Evolutionary conservation across 2,888 invertebrate species (phyloP), one percentile per base, ranked within the genome.

Genomic region (Luperina testacea): DNA sequence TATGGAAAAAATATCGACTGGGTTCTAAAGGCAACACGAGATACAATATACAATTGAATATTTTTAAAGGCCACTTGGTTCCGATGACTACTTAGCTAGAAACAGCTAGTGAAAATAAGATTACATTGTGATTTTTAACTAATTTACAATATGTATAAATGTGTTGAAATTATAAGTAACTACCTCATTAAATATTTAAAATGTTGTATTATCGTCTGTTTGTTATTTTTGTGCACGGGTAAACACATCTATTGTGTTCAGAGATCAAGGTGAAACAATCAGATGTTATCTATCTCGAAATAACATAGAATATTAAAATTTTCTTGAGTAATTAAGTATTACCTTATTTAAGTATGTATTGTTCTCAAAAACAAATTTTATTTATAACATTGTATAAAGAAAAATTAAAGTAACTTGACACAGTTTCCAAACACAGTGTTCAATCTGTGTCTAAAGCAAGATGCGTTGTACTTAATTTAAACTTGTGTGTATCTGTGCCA

Each of bases 251-350:
- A 75, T 75, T 80, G 76, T 80, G 9, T 48, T 68, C 17, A 8
- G 24, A 61, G 27, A 27, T 38, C 53, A 75, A 61, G 67, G 61
- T 81, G 13, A 81, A 75, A n/a, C 9, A 67, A 51, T 51, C 1
- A 68, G 17, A 61, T 57, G 20, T 63, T 53, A 72, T 63, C 59
- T 51, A 27, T 70, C 5, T 79, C 3, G n/a, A 42, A 32, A 61
- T 51, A 42, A 51, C 79, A 24, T 59, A 24, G 32, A 3, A 48
- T 48, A 0, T 48, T 48, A 45, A 45, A 13, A 45, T 11, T 42
- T 42, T 1, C 2, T 69, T 32, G 32, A 27, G 8, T 20, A 20
- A 27, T 27, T n/a, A 17, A 48, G 3, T 48, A 48, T 48, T 48
- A 13, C 4, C 15, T n/a, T 17, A 27, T 32, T 4, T 48, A 15